These are phyloP conservation scores for Pygoscelis adeliae DNA, from an alignment of 2,113 vertebrate species.

Conservation along the genomic window DNA sequence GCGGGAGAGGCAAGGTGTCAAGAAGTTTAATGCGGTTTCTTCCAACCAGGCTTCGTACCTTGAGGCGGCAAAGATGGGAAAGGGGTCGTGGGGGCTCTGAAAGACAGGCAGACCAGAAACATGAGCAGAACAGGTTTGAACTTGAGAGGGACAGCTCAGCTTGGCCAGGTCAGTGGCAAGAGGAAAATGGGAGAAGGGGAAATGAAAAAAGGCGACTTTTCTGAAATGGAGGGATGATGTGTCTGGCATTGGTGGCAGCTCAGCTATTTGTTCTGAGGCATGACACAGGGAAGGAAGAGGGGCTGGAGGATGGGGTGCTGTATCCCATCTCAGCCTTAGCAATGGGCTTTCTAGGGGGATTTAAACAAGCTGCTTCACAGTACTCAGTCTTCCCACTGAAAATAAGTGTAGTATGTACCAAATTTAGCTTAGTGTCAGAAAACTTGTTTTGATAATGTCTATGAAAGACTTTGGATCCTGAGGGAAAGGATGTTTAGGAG, in stretches of 20 bases:
- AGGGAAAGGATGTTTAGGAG: not conserved
- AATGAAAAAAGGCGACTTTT: not conserved
- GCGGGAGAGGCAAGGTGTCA: conserved; percentile 84
- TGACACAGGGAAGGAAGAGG: not conserved
- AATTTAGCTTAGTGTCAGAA: not conserved
- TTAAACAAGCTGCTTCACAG: not conserved
- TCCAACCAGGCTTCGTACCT: conserved; percentile 83
- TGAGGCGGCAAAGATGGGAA: conserved; percentile 88
- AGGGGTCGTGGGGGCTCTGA: conserved; percentile 88
- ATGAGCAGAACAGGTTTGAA: not conserved
- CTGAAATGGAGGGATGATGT: not conserved
- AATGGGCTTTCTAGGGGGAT: not conserved
- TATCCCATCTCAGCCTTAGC: not conserved
- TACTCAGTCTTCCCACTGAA: not conserved
- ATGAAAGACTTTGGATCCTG: not conserved
- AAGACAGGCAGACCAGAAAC: not conserved
- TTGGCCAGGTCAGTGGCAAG: not conserved
- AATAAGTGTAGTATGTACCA: not conserved
- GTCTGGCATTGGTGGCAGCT: not conserved
- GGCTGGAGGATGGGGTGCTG: not conserved
- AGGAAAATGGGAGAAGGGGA: not conserved
- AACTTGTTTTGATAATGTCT: not conserved
- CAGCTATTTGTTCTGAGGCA: not conserved
- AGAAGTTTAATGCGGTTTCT: conserved; percentile 81
- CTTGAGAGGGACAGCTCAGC: not conserved